A percentile compares a stretch with the other conserved stretches of the same genome.
Evolutionary conservation across 2,113 vertebrate genomes (phyloP).

Genomic region (Accipiter virgatus): DNA sequence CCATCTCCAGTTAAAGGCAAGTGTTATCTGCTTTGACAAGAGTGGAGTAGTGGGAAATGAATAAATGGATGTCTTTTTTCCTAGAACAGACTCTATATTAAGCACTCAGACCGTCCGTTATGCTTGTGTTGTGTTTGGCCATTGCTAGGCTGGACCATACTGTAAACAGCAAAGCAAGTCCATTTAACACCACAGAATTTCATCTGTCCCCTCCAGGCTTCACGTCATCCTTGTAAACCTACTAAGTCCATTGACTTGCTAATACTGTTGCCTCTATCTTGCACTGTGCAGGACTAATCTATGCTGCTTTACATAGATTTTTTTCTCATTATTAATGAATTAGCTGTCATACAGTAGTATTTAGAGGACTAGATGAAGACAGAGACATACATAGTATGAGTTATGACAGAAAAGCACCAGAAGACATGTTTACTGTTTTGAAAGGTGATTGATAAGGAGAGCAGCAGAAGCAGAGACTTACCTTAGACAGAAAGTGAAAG

Average conservation of each 20-base stretch:
- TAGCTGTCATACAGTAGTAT: background rate
- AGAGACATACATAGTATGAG: accelerated
- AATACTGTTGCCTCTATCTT: background rate
- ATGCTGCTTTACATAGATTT: background rate
- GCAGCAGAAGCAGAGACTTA: background rate
- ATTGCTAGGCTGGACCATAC: background rate
- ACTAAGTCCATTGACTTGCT: background rate
- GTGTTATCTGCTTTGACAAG: slow-evolving; percentile 37
- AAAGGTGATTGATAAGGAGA: background rate
- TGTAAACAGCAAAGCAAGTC: background rate
- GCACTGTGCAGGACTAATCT: background rate
- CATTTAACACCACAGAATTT: background rate
- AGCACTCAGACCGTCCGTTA: background rate
- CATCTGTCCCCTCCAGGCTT: background rate
- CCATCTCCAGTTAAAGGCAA: background rate
- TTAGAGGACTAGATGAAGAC: background rate
- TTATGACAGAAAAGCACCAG: background rate
- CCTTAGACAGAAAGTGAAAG: background rate
- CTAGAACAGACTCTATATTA: background rate
- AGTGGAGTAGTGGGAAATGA: background rate
- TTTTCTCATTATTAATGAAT: background rate
- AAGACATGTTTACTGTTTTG: background rate
- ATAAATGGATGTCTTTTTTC: background rate
- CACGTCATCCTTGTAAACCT: background rate
- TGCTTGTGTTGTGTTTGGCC: background rate